Evolutionary conservation across 2,888 invertebrate species (phyloP), one percentile per base, ranked within the genome.

Genomic region (Blera fallax): DNA sequence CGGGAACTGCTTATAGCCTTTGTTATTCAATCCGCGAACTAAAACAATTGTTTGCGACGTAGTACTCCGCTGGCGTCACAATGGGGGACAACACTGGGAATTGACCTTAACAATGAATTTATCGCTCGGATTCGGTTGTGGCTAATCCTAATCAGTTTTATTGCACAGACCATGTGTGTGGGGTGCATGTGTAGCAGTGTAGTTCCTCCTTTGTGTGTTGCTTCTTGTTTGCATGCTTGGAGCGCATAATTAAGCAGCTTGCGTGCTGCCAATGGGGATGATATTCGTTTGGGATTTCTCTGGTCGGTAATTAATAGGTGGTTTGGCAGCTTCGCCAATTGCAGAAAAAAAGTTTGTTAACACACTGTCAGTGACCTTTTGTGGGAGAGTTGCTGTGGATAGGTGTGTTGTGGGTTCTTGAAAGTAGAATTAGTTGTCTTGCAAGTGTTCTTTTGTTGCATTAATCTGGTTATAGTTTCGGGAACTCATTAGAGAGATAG

Each of bases 21-120:
- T 64, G 45, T 43, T 27, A 56, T 43, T 40, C 37, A 45, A 45
- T 67, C 21, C 21, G 65, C 21, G 48, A 72, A 54, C 34, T 69
- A 45, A 62, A 82, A 70, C 81, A 76, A 60, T 50, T 56, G 50
- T 11, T 74, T 58, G 32, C 58, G 32, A 43, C 37, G 21, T 21
- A 16, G 60, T 54, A 40, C 34, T 37, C 58, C n/a, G 2, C 58
- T 32, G 4, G 7, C 16, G 24, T 48, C 37, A 62, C 32, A 56
- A 48, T 52, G 56, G 45, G 50, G 56, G 16, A 56, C 27, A 14
- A 40, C 40, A 43, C 10, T 24, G n/a, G 1, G 18, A 56, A 65
- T 29, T 76, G 85, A 85, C 85, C 85, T 85, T 85, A 85, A 54
- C 85, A 85, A 62, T 85, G 85, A 85, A 81, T 85, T 76, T 81